Evolutionary conservation across 2,888 invertebrate genomes (phyloP).

Genomic region (Pachymerium ferrugineum): DNA sequence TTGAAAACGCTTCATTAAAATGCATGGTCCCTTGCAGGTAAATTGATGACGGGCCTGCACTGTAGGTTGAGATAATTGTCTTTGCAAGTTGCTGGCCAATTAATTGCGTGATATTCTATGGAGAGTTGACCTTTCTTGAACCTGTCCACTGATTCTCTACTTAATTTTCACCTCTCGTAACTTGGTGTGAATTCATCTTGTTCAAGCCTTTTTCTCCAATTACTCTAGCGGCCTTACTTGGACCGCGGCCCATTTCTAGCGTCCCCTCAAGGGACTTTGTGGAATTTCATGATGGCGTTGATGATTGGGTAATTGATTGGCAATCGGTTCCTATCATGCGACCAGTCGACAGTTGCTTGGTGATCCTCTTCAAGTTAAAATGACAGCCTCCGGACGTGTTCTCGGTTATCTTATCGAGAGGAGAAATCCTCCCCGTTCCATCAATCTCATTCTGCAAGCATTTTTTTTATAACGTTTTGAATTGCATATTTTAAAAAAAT

Average conservation of each 20-base stretch:
- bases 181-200: neutral
- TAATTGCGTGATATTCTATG: neutral
- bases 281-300: conserved; percentile 15
- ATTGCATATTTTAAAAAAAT: neutral
- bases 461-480: neutral
- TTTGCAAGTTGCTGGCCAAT: conserved; percentile 6
- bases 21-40: neutral
- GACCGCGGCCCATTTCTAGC: neutral
- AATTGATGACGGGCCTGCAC: neutral
- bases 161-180: neutral
- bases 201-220: no score
- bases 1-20: conserved; percentile 23
- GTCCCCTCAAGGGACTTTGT: neutral
- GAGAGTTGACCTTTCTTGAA: conserved; percentile 7
- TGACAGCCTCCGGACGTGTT: conserved; percentile 4
- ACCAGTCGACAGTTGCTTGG: conserved; percentile 4
- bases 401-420: conserved; percentile 1
- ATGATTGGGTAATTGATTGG: conserved; percentile 24
- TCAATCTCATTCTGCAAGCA: neutral
- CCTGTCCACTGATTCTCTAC: neutral
- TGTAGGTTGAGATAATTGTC: conserved; percentile 1
- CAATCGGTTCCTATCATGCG: conserved; percentile 8
- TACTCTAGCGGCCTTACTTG: neutral
- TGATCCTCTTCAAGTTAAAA: conserved; percentile 19
- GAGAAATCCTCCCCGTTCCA: neutral